Conservation (phyloP, 2,113 vertebrate species). For the Tricholaema leucomelas region DNA sequence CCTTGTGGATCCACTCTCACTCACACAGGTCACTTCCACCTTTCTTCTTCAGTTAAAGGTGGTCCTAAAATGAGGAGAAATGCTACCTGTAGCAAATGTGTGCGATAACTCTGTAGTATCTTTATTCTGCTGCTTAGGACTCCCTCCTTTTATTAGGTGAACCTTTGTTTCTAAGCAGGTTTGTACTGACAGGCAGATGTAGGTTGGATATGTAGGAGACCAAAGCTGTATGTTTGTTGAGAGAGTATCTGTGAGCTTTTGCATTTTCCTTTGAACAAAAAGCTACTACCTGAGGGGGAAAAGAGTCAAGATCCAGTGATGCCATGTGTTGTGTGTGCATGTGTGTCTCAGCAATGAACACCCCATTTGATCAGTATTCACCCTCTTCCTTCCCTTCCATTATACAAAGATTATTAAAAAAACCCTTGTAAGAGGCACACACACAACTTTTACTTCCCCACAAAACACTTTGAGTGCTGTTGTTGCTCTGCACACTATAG, state of each 20-base stretch:
- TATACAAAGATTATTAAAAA: not conserved
- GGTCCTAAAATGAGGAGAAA: not conserved
- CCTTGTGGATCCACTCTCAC: not conserved
- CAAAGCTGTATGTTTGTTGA: not conserved
- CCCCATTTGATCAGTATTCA: not conserved
- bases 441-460: not conserved
- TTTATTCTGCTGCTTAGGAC: not conserved
- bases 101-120: not conserved
- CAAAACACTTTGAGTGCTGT: not conserved
- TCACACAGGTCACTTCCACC: not conserved
- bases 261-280: not conserved
- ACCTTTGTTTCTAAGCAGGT: not conserved
- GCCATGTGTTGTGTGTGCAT: fast-evolving
- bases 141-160: not conserved
- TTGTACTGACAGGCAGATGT: not conserved
- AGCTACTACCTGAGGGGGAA: not conserved
- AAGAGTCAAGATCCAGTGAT: not conserved
- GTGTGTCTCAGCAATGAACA: not conserved
- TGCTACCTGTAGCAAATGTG: not conserved
- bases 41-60: not conserved
- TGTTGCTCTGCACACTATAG: not conserved
- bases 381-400: not conserved
- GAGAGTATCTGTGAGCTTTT: not conserved
- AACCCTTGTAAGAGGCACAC: not conserved
- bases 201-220: fast-evolving